phyloP scores from a whole-genome alignment of 2,113 vertebrate genomes.

The Phyllostomus hastatus region DNA sequence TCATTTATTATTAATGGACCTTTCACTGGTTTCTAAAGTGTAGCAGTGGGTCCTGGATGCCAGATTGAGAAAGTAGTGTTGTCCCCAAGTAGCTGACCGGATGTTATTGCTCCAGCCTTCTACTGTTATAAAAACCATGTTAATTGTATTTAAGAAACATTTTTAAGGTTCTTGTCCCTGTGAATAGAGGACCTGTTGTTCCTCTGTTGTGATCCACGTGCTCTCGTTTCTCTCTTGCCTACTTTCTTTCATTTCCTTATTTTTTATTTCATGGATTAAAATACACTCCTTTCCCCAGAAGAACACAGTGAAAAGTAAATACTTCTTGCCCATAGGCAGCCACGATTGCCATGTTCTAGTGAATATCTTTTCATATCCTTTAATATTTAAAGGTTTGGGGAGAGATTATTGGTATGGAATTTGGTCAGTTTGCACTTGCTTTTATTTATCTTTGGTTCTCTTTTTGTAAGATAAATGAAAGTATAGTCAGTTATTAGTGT shows the following conservation, averaged over 20 bases:
- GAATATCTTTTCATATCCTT: slow-evolving; percentile 24
- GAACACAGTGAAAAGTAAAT: not conserved
- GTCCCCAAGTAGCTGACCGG: not conserved
- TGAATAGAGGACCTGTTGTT: not conserved
- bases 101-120: not conserved
- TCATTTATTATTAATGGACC: not conserved
- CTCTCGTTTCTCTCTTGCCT: not conserved
- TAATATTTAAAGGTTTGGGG: slow-evolving; percentile 13
- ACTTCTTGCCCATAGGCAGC: not conserved
- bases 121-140: not conserved
- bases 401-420: not conserved
- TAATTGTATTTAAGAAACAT: not conserved
- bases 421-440: not conserved
- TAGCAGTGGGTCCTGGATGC: not conserved
- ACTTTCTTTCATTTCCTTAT: not conserved
- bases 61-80: not conserved
- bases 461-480: slow-evolving; percentile 26
- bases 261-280: not conserved
- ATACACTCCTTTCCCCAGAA: not conserved
- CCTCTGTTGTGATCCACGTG: not conserved
- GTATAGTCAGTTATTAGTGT: not conserved
- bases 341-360: not conserved
- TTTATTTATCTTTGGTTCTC: slow-evolving; percentile 22
- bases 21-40: not conserved
- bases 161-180: not conserved